Base-by-base conservation (phyloP, 2,113 vertebrate genomes). In the Talpa occidentalis region DNA sequence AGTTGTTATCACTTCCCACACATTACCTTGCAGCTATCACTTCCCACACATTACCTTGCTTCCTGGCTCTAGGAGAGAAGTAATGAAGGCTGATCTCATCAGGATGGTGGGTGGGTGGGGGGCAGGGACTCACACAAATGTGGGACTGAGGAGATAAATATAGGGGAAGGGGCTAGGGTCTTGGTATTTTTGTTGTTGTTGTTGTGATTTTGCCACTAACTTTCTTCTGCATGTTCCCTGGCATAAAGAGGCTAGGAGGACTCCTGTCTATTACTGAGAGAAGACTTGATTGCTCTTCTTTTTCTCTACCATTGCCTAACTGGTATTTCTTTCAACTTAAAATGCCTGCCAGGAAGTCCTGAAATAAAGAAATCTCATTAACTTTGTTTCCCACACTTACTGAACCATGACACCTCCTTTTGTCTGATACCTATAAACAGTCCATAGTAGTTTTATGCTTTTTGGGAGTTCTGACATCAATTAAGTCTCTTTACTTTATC, bases 1-100 rank as follows among this genome's bases (percentile, higher is more conserved):
- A 96, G 95, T 97, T 95, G 96, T 96, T 97, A 97, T 96, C 97
- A 97, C 95, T 96, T 97, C 97, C 97, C 96, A 97, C 97, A 96
- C 96, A 89, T 96, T 96, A 97, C 97, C 97, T 97, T 91, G 79
- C 86, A 96, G 97, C 95, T 96, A 91, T 93, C 94, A 89, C 97
- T 94, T 96, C 96, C 97, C 96, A 97, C 97, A 96, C 97, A 96
- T 92, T 96, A 97, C 97, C 97, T 97, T 97, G 97, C 88, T 96
- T 96, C 95, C 92, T 96, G 96, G 96, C 96, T 96, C 95, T 66
- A 30, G 94, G 73, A 93, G 91, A 95, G 83, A 86, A 84, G 60
- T 96, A 97, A 97, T 96, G 77, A 95, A 97, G 84, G 93, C 94
- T 97, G 96, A 97, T 94, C 96, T 97, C 97, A 97, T 89, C 93